Conservation (phyloP, 2,797 vertebrate genomes). For the Urosaurus nigricauda region DNA sequence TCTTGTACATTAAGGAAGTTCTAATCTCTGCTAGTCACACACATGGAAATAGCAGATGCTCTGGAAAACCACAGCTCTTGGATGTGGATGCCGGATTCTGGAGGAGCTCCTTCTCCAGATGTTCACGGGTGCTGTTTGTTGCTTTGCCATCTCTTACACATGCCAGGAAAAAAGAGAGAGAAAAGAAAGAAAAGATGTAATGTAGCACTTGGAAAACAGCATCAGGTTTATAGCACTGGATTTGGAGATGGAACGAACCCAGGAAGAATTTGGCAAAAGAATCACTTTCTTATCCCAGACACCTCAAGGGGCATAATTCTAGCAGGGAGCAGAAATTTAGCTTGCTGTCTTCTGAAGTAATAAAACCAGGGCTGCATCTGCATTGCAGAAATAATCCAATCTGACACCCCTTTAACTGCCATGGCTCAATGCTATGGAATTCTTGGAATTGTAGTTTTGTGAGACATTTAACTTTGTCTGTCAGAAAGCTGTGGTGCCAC, state of each 20-base stretch:
- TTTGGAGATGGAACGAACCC: slow-evolving; percentile 48
- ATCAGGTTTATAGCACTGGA: slow-evolving; percentile 25
- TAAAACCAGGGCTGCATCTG: neutral
- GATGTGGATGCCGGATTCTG: neutral
- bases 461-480: no score
- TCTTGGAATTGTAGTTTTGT: no score
- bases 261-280: slow-evolving; percentile 47
- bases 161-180: neutral
- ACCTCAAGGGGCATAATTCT: slow-evolving; percentile 70
- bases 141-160: slow-evolving; percentile 13
- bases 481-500: no score
- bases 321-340: slow-evolving; percentile 70
- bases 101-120: neutral
- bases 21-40: neutral
- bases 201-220: slow-evolving; percentile 34
- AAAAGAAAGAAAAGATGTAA: slow-evolving; percentile 10
- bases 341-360: slow-evolving; percentile 68
- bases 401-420: no score
- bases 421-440: no score
- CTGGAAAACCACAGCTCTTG: neutral
- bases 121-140: neutral
- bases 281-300: slow-evolving; percentile 50
- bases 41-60: neutral
- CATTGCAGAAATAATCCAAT: no score
- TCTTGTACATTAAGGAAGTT: neutral